Conservation (phyloP, 2,888 invertebrate genomes). For the Elegia similella region DNA sequence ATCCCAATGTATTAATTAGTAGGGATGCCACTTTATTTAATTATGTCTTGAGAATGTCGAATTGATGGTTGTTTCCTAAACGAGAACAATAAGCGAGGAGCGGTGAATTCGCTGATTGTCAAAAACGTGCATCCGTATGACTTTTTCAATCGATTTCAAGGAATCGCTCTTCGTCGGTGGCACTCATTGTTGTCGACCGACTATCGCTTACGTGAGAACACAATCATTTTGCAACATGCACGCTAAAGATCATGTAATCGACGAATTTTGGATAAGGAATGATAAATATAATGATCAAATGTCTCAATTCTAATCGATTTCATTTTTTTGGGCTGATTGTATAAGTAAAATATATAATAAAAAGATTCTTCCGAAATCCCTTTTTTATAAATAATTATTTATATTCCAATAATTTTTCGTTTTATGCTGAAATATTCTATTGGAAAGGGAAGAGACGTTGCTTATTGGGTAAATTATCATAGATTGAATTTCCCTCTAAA, state of each 20-base stretch:
- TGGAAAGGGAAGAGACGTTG: too few relatives aligned
- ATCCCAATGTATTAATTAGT: conserved; percentile 15
- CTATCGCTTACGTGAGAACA: conserved; percentile 77
- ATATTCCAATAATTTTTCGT: too few relatives aligned
- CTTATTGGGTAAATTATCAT: too few relatives aligned
- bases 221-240: conserved; percentile 68
- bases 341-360: too few relatives aligned
- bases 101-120: conserved; percentile 73
- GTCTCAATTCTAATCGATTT: not conserved
- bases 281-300: conserved; percentile 15
- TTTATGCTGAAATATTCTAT: too few relatives aligned
- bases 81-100: conserved; percentile 61
- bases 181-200: conserved; percentile 73
- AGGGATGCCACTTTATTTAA: conserved; percentile 20
- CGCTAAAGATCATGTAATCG: conserved; percentile 48
- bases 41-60: conserved; percentile 27
- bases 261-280: conserved; percentile 52
- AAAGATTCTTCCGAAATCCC: too few relatives aligned
- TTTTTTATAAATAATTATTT: too few relatives aligned
- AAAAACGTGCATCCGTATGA: conserved; percentile 78
- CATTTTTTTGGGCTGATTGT: not conserved
- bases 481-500: too few relatives aligned
- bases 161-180: conserved; percentile 76
- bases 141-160: conserved; percentile 77
- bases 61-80: conserved; percentile 46